Conservation (phyloP, 2,888 invertebrate species). For the Elysia crispata region DNA sequence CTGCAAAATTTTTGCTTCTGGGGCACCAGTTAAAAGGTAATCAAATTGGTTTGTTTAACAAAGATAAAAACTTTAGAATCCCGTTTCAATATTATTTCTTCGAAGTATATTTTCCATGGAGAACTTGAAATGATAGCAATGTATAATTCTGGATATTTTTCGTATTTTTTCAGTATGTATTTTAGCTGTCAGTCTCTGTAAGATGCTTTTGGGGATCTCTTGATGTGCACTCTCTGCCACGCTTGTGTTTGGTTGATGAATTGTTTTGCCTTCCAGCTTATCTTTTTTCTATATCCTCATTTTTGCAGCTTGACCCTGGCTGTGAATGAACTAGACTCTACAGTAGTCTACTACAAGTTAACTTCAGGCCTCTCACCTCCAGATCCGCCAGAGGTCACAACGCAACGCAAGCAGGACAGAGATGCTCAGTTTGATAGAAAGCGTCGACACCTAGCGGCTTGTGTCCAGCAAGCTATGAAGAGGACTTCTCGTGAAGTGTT, state of each 20-base stretch:
- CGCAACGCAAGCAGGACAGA: slow-evolving; percentile 16
- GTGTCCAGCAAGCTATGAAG: slow-evolving; percentile 37
- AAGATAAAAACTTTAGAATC: not conserved
- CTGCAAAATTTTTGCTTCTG: slow-evolving; percentile 15
- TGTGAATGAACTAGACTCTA: slow-evolving; percentile 41
- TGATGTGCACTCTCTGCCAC: no score
- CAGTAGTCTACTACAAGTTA: slow-evolving; percentile 42
- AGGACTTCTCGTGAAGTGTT: not conserved
- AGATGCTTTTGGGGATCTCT: no score
- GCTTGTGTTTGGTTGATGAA: no score
- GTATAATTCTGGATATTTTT: no score
- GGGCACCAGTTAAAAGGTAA: slow-evolving; percentile 36
- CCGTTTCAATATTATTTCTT: not conserved
- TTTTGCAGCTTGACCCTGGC: slow-evolving; percentile 31
- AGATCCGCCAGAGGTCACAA: slow-evolving; percentile 24
- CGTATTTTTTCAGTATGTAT: no score
- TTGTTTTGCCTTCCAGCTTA: no score
- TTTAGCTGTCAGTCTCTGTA: no score
- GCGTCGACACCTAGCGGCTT: slow-evolving; percentile 28
- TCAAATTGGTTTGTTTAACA: not conserved
- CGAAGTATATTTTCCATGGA: not conserved
- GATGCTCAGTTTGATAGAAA: slow-evolving; percentile 22
- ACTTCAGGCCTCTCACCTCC: slow-evolving; percentile 36
- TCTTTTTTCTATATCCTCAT: no score
- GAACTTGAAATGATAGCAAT: not conserved